Conservation (phyloP, 2,888 invertebrate genomes). For the Hypolimnas misippus region DNA sequence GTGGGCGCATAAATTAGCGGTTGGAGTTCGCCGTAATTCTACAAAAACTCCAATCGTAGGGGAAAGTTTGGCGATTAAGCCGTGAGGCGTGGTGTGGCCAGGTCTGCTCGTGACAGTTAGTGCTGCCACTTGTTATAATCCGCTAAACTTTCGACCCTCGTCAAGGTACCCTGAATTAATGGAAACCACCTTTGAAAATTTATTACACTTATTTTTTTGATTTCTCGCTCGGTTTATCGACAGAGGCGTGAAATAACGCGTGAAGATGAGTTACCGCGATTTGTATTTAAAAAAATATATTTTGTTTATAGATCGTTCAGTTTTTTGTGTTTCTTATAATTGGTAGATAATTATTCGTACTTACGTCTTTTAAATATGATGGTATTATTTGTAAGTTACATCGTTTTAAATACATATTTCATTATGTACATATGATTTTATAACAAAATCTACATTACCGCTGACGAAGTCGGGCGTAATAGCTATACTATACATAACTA, state of each 20-base stretch:
- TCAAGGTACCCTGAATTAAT: slow-evolving; percentile 80
- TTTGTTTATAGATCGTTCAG: not conserved
- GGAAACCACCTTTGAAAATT: slow-evolving; percentile 72
- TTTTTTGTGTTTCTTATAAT: no score
- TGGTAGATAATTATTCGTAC: no score
- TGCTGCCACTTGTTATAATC: slow-evolving; percentile 82
- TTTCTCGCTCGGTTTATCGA: slow-evolving; percentile 18
- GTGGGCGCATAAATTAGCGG: slow-evolving; percentile 78
- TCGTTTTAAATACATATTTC: no score
- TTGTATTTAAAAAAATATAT: not conserved
- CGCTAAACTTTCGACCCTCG: slow-evolving; percentile 82
- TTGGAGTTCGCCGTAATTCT: slow-evolving; percentile 68
- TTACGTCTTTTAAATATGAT: no score
- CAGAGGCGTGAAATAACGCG: slow-evolving; percentile 1
- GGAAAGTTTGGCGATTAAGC: slow-evolving; percentile 83
- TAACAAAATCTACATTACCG: no score
- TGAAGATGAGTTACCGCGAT: not conserved
- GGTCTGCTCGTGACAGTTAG: slow-evolving; percentile 81
- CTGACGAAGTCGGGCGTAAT: no score
- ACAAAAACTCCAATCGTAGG: slow-evolving; percentile 82
- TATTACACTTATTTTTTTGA: slow-evolving; percentile 44
- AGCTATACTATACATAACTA: no score
- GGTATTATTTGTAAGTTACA: no score
- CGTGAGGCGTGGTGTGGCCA: slow-evolving; percentile 79
- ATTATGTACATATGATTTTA: no score